phyloP scores from a whole-genome alignment of 2,113 vertebrate genomes.

The Apteryx owenii region DNA sequence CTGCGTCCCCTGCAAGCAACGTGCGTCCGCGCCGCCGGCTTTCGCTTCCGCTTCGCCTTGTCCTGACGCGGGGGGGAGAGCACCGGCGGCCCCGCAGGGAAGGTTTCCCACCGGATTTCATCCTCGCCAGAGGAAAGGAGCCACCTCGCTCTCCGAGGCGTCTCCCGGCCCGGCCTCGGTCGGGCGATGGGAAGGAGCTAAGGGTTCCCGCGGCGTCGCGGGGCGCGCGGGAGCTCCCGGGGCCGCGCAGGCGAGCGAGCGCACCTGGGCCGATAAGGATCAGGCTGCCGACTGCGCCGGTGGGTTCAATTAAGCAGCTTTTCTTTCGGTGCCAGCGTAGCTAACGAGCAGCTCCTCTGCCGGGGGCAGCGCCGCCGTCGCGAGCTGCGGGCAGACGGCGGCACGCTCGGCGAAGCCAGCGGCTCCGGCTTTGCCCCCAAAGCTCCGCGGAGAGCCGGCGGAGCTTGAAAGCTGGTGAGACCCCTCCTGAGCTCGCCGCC shows the following conservation, averaged over 20 bases:
- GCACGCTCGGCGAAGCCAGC: conserved; percentile 56
- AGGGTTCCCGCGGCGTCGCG: background rate
- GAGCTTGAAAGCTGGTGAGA: conserved; percentile 24
- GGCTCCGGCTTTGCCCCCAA: conserved; percentile 4
- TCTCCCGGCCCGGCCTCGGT: background rate
- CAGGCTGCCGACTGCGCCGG: conserved; percentile 42
- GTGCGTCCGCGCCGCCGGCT: background rate
- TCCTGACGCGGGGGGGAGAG: background rate
- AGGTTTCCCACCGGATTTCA: background rate
- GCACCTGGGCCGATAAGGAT: conserved; percentile 71
- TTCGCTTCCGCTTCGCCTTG: conserved; percentile 27
- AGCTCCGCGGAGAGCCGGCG: background rate
- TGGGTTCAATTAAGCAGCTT: conserved; percentile 69
- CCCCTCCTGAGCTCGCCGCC: conserved; percentile 26
- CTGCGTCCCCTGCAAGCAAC: too few species aligned
- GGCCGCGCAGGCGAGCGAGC: background rate
- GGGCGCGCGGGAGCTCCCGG: background rate
- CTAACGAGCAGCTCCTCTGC: conserved; percentile 67
- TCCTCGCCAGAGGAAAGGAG: too few species aligned
- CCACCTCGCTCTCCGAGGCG: background rate
- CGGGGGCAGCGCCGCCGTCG: conserved; percentile 66
- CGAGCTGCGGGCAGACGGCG: conserved; percentile 38
- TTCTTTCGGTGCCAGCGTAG: conserved; percentile 65
- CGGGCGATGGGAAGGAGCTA: background rate
- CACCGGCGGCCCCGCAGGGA: too few species aligned